Conservation (phyloP, 2,797 vertebrate genomes). For the Trichosurus vulpecula region DNA sequence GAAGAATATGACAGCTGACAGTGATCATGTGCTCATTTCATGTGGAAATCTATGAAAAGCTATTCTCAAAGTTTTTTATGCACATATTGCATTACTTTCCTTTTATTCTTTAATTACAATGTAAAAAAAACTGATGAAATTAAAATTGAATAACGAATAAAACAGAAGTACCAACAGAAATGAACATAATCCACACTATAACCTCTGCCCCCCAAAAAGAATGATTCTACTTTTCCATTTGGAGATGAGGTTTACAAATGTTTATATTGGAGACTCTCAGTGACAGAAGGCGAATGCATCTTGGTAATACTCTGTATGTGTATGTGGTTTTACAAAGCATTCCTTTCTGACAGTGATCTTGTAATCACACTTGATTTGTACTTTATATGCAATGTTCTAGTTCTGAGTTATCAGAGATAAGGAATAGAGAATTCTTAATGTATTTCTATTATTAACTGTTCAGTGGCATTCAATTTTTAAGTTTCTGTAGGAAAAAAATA, state of each 20-base stretch:
- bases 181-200: neutral
- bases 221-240: neutral
- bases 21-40: neutral
- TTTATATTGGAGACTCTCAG: neutral
- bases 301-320: neutral
- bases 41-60: neutral
- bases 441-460: neutral
- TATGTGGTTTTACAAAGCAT: neutral
- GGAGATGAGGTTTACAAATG: neutral
- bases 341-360: neutral
- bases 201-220: neutral
- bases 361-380: neutral
- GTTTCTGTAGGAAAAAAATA: neutral
- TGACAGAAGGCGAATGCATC: neutral
- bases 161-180: neutral
- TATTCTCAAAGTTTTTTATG: neutral
- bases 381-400: neutral
- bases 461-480: conserved; percentile 10
- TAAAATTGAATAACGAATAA: neutral
- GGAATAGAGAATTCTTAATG: conserved; percentile 15
- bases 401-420: neutral
- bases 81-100: neutral
- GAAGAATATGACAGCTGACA: neutral
- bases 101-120: neutral
- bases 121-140: neutral